These are phyloP conservation scores for Camelus dromedarius DNA, from an alignment of 2,113 vertebrate genomes.

Conservation along the genomic window DNA sequence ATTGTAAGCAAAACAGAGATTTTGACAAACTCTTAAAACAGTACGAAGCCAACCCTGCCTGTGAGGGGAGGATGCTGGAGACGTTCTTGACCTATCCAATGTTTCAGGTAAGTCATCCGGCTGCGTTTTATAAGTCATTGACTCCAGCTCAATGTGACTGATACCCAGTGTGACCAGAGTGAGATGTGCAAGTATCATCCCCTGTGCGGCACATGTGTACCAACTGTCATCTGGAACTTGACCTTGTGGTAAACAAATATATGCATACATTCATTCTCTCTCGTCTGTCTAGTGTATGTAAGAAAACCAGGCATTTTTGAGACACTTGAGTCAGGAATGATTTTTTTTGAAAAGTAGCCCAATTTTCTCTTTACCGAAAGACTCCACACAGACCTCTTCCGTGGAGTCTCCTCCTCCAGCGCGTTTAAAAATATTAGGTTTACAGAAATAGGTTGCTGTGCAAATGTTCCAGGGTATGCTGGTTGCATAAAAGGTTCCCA, in stretches of 20 bases:
- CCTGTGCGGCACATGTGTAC: not conserved
- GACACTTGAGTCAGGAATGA: constrained; percentile 27
- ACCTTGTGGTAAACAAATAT: not conserved
- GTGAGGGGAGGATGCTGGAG: constrained; percentile 98
- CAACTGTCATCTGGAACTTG: not conserved
- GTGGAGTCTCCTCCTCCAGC: constrained; percentile 75
- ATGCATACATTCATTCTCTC: not conserved
- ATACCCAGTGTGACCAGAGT: not conserved
- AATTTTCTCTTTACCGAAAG: constrained; percentile 70
- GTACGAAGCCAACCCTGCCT: constrained; percentile 97
- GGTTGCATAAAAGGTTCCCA: constrained; percentile 65
- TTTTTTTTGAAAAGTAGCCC: constrained; percentile 40
- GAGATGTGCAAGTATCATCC: not conserved
- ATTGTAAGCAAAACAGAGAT: constrained; percentile 99
- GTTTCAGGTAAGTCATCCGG: constrained; percentile 94
- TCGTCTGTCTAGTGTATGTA: not conserved
- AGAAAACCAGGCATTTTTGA: constrained; percentile 41
- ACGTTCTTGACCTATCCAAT: constrained; percentile 99
- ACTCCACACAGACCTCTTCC: constrained; percentile 68
- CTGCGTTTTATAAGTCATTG: not conserved
- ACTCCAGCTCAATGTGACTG: not conserved
- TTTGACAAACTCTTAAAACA: constrained; percentile 99
- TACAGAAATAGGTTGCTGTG: constrained; percentile 78
- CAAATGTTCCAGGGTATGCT: constrained; percentile 70
- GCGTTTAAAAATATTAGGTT: constrained; percentile 81